Percentiles rank a stretch among this genome's conserved stretches.
phyloP scores from a whole-genome alignment of 1,140 invertebrate genomes.

The Hylaeus volcanicus region DNA sequence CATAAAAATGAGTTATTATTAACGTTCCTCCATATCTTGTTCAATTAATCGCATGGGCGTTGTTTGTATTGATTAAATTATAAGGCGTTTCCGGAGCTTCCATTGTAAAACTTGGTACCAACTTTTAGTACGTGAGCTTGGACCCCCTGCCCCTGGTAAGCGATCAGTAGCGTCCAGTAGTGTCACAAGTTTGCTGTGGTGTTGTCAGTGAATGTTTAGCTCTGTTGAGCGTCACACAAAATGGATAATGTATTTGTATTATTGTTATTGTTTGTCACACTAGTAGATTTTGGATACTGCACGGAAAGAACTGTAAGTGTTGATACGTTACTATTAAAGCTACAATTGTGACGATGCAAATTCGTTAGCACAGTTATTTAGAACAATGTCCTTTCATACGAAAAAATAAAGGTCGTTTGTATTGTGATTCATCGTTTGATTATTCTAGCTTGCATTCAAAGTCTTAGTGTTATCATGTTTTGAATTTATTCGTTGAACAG shows the following conservation, averaged over 20 bases:
- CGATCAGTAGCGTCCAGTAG: conserved; percentile 33
- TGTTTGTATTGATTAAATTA: too few species aligned
- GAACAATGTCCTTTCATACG: conserved; percentile 6
- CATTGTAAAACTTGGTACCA: conserved; percentile 32
- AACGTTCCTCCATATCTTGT: too few species aligned
- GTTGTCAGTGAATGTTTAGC: conserved; percentile 23
- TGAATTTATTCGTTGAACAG: conserved; percentile 1
- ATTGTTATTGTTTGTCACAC: conserved; percentile 38
- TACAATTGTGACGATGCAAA: neutral
- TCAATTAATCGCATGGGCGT: too few species aligned
- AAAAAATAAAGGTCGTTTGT: conserved; percentile 25
- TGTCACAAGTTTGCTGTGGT: conserved; percentile 18
- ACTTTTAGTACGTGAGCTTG: neutral
- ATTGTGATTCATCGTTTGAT: conserved; percentile 55
- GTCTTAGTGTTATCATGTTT: conserved; percentile 10
- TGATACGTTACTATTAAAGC: neutral
- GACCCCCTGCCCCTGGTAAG: neutral
- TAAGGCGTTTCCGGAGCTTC: neutral
- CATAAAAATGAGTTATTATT: too few species aligned
- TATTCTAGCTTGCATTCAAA: conserved; percentile 29
- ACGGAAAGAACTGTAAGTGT: conserved; percentile 53
- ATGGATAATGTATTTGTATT: conserved; percentile 48
- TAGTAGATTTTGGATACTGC: conserved; percentile 23
- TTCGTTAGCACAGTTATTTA: neutral
- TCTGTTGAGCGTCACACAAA: conserved; percentile 29